phyloP scores from a whole-genome alignment of 2,888 invertebrate species.

The Leptopterna dolabrata region DNA sequence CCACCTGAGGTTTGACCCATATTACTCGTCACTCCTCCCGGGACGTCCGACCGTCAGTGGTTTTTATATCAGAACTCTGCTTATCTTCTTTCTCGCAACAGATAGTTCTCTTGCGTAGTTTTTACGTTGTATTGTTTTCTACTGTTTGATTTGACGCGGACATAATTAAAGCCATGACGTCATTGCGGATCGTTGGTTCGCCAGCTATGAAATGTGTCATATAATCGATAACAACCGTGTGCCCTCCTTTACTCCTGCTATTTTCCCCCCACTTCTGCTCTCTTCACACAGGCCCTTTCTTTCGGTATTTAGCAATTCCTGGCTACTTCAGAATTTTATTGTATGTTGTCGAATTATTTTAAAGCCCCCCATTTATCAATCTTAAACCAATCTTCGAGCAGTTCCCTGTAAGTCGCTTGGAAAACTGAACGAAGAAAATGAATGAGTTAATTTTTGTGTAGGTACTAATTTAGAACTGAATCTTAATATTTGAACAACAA shows the following conservation, averaged over 20 bases:
- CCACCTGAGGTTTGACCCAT: neutral
- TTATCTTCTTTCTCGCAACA: neutral
- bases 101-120: neutral
- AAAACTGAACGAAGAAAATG: no score
- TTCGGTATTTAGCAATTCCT: no score
- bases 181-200: neutral
- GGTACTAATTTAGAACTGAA: no score
- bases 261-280: neutral
- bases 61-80: neutral
- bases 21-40: neutral
- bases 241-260: neutral
- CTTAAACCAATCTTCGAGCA: neutral
- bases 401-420: neutral
- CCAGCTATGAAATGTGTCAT: neutral
- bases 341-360: no score
- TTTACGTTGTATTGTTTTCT: neutral
- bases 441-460: no score
- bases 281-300: neutral
- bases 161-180: neutral
- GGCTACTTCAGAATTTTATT: no score
- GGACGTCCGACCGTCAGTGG: neutral
- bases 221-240: slow-evolving; percentile 1
- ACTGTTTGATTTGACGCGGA: neutral
- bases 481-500: no score
- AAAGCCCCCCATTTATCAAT: no score